Evolutionary conservation across 1,140 invertebrate species (phyloP).

Genomic region (Scaptomyza graminum): DNA sequence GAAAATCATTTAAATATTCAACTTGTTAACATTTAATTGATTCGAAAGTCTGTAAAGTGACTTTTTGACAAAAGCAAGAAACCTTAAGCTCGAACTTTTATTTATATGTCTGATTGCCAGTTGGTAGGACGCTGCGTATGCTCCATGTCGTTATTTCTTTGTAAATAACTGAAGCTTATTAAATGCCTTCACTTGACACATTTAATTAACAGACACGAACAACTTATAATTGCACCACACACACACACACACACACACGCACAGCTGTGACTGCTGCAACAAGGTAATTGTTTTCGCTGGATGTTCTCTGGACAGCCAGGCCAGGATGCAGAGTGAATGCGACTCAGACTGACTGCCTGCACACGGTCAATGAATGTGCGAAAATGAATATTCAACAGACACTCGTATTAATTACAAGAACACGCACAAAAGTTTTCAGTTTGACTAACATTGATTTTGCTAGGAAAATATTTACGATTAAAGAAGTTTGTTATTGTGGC

Average conservation of each 20-base stretch:
- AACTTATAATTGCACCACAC: constrained; percentile 72
- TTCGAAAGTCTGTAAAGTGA: not conserved
- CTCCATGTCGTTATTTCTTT: constrained; percentile 55
- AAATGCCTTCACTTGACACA: constrained; percentile 79
- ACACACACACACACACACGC: constrained; percentile 23
- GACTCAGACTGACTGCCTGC: constrained; percentile 18
- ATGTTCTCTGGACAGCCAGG: constrained; percentile 17
- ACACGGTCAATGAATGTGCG: constrained; percentile 45
- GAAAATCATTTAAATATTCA: too few relatives aligned
- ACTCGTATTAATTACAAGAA: constrained; percentile 64
- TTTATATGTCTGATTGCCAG: constrained; percentile 10
- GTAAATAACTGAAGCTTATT: constrained; percentile 77
- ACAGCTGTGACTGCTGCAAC: constrained; percentile 49
- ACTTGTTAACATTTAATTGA: too few relatives aligned
- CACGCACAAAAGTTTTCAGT: constrained; percentile 26
- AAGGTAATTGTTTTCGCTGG: constrained; percentile 65
- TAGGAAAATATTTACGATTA: not conserved
- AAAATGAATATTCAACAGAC: constrained; percentile 68
- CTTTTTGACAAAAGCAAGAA: constrained; percentile 4
- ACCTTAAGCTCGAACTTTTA: not conserved
- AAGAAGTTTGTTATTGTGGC: not conserved
- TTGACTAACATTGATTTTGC: too few relatives aligned
- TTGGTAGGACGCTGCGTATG: constrained; percentile 32
- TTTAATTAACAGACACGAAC: constrained; percentile 81
- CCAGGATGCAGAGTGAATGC: not conserved